These are phyloP conservation scores for Styela plicata DNA, from an alignment of 23 tunicate genomes.

Conservation along the genomic window DNA sequence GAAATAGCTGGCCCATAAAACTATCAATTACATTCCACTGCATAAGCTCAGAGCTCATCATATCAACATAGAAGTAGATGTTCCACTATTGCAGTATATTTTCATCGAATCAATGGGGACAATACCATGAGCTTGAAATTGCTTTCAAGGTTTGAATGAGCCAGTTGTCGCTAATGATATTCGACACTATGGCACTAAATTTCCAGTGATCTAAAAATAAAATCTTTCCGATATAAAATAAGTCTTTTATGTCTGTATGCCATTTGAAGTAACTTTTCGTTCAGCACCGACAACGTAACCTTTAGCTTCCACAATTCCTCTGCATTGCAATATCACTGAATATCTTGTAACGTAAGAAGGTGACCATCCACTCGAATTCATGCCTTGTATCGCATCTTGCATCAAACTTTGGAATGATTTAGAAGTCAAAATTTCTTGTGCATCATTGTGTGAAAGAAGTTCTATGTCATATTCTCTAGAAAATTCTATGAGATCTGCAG, in stretches of 20 bases:
- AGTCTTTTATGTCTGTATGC: conserved; percentile 43
- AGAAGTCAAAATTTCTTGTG: conserved; percentile 73
- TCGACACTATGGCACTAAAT: too few species aligned
- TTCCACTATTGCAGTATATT: too few species aligned
- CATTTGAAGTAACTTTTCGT: conserved; percentile 26
- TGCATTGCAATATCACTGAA: conserved; percentile 54
- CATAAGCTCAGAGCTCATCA: too few species aligned
- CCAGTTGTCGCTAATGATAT: too few species aligned
- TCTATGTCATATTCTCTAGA: conserved; percentile 61
- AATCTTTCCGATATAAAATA: too few species aligned
- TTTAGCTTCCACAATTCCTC: conserved; percentile 86
- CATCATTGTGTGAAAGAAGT: conserved; percentile 87
- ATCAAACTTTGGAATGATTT: conserved; percentile 58
- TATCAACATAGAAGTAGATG: too few species aligned
- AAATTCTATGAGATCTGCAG: conserved; percentile 69
- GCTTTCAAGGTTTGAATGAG: too few species aligned
- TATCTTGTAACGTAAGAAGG: conserved; percentile 79
- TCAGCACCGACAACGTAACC: conserved; percentile 84
- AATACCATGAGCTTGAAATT: too few species aligned
- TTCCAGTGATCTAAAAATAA: too few species aligned
- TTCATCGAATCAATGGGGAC: too few species aligned
- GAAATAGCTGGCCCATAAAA: too few species aligned
- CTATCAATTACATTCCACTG: too few species aligned
- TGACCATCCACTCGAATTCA: conserved; percentile 50
- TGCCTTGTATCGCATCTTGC: conserved; percentile 54